A percentile compares a stretch with the other conserved stretches of the same genome.
phyloP scores from a whole-genome alignment of 2,888 invertebrate species.

The Drosophila sordidula region DNA sequence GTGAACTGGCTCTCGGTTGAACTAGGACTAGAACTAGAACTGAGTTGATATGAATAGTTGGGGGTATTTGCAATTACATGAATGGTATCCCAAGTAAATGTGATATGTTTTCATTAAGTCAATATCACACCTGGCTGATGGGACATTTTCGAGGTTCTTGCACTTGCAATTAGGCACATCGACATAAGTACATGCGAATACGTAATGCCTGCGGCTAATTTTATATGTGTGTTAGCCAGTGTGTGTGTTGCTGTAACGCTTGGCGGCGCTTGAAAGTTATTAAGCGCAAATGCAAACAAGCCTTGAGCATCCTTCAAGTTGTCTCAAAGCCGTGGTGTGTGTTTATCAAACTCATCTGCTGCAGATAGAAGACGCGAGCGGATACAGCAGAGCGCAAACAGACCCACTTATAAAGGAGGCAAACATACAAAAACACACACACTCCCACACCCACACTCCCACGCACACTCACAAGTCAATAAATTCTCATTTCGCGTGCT shows the following conservation, averaged over 20 bases:
- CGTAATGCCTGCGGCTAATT: constrained; percentile 14
- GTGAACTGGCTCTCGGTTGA: background rate
- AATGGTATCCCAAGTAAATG: constrained; percentile 13
- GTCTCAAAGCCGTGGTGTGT: constrained; percentile 46
- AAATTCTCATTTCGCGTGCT: constrained; percentile 73
- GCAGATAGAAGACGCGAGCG: constrained; percentile 42
- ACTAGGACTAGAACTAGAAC: background rate
- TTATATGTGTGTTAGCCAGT: background rate
- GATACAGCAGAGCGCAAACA: constrained; percentile 43
- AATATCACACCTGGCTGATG: constrained; percentile 24
- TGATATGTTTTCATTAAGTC: constrained; percentile 19
- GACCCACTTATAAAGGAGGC: constrained; percentile 45
- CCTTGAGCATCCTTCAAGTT: constrained; percentile 49
- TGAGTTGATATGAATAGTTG: background rate
- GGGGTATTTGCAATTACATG: constrained; percentile 13
- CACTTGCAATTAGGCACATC: constrained; percentile 37
- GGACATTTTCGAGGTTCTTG: constrained; percentile 13
- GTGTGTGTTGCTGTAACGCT: constrained; percentile 18
- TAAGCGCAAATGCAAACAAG: constrained; percentile 67
- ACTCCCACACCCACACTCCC: constrained; percentile 16
- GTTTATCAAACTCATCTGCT: constrained; percentile 65
- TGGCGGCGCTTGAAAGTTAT: constrained; percentile 60
- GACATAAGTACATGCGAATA: constrained; percentile 13
- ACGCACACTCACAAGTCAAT: constrained; percentile 60
- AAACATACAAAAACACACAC: constrained; percentile 29